phyloP scores from a whole-genome alignment of 2,113 vertebrate genomes.

The Columba janthina region DNA sequence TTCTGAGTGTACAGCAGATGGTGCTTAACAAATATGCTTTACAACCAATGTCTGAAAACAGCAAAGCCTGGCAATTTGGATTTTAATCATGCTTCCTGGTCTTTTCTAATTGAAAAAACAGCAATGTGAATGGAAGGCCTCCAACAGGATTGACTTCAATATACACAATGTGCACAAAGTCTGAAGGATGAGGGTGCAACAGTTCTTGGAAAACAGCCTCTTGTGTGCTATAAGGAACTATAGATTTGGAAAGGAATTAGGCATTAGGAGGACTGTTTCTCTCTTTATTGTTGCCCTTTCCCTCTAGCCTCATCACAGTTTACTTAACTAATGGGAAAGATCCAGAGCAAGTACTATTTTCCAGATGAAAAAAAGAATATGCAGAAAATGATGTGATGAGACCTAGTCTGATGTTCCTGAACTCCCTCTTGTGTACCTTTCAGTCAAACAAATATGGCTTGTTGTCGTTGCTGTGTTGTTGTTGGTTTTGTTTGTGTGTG shows the following conservation, averaged over 20 bases:
- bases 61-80: background rate
- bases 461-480: no score
- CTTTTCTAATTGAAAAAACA: background rate
- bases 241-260: background rate
- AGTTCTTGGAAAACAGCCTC: background rate
- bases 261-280: background rate
- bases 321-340: background rate
- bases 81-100: background rate
- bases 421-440: background rate
- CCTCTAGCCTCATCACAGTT: background rate
- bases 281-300: background rate
- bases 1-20: constrained; percentile 56
- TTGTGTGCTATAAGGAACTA: background rate
- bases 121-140: background rate
- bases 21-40: constrained; percentile 50
- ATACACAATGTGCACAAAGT: background rate
- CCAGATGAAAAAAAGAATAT: background rate
- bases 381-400: background rate
- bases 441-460: background rate
- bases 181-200: background rate
- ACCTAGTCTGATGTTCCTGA: background rate
- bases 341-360: background rate
- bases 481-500: no score
- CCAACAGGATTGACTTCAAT: background rate
- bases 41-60: background rate